phyloP scores from a whole-genome alignment of 2,797 vertebrate species.

The Anolis apletophallus region DNA sequence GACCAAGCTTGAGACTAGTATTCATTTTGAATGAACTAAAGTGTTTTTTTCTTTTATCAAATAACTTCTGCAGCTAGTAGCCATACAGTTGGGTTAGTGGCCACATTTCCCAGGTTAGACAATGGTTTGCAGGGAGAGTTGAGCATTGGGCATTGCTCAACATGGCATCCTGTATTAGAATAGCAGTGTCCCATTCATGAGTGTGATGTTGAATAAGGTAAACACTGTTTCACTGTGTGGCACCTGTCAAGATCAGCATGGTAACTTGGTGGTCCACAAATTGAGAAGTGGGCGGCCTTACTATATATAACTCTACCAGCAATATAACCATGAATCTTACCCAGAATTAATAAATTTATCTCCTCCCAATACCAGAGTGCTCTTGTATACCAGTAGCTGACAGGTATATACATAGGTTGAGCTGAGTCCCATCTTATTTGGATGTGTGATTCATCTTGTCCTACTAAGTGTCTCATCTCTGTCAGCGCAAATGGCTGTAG shows the following conservation, averaged over 20 bases:
- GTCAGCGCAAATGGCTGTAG: not conserved
- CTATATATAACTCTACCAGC: not conserved
- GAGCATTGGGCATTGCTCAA: not conserved
- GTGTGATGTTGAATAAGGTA: not conserved
- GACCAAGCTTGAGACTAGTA: not conserved
- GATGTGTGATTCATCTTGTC: not conserved
- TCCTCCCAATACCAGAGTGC: not conserved
- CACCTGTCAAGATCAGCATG: not conserved
- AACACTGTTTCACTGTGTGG: not conserved
- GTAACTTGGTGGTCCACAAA: not conserved
- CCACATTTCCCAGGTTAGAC: too few relatives aligned
- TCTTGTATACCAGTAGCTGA: not conserved
- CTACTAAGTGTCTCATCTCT: not conserved
- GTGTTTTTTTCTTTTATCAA: not conserved
- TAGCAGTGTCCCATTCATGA: not conserved
- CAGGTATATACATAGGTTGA: not conserved
- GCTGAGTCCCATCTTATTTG: not conserved
- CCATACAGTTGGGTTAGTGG: not conserved
- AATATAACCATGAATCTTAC: not conserved
- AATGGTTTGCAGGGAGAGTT: not conserved
- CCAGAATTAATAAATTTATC: not conserved
- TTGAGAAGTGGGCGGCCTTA: not conserved
- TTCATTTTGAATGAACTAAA: not conserved
- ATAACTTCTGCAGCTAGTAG: not conserved
- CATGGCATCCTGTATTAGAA: not conserved